These are phyloP conservation scores for Galagoides demidoff DNA, from an alignment of 2,797 vertebrate genomes.

Conservation along the genomic window DNA sequence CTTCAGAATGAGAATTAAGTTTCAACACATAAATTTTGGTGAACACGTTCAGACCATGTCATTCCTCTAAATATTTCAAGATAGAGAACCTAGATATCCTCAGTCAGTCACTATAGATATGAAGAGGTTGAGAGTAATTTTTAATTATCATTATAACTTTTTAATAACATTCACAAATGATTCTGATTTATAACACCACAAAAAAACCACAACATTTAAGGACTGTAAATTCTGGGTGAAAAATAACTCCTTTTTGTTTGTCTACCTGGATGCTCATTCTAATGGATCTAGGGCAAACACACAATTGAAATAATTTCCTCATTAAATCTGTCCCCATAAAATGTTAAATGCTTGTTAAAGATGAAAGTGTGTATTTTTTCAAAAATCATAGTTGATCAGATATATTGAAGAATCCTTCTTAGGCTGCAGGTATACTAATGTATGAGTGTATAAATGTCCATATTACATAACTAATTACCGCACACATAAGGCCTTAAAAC, in stretches of 20 bases:
- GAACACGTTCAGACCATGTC: not conserved
- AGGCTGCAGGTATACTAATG: not conserved
- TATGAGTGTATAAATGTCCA: not conserved
- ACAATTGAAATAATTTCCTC: slow-evolving; percentile 48
- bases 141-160: not conserved
- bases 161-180: not conserved
- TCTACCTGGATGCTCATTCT: not conserved
- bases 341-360: slow-evolving; percentile 57
- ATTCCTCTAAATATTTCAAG: not conserved
- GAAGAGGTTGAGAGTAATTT: not conserved
- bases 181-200: not conserved
- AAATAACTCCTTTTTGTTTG: not conserved
- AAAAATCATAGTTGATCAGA: not conserved
- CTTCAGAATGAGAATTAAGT: not conserved
- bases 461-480: not conserved
- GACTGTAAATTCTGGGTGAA: not conserved
- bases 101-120: not conserved
- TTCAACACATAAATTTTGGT: not conserved
- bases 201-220: not conserved
- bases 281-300: not conserved
- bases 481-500: not conserved
- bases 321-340: slow-evolving; percentile 36
- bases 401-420: not conserved
- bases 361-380: not conserved
- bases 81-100: not conserved